These are phyloP conservation scores for Nudaria mundana DNA, from an alignment of 2,888 invertebrate species.

Conservation along the genomic window DNA sequence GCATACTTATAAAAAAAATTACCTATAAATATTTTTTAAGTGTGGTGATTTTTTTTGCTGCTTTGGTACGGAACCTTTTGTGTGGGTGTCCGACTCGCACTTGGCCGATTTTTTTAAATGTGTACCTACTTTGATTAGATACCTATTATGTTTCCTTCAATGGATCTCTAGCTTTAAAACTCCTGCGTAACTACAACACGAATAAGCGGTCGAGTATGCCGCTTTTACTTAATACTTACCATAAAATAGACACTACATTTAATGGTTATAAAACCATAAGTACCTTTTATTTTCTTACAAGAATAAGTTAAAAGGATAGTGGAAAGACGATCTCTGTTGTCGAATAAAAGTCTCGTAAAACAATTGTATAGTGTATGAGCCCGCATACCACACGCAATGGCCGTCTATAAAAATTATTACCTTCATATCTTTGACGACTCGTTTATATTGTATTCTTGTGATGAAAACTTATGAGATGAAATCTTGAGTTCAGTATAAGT, in stretches of 20 bases:
- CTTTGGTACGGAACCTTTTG: too few species aligned
- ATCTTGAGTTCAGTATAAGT: too few species aligned
- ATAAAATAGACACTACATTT: constrained; percentile 16
- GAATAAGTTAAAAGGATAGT: constrained; percentile 23
- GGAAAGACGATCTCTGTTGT: constrained; percentile 28
- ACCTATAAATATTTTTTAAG: too few species aligned
- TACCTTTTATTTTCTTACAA: constrained; percentile 23
- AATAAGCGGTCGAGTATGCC: too few species aligned
- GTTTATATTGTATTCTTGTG: constrained; percentile 12
- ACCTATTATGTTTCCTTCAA: too few species aligned
- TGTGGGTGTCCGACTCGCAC: too few species aligned
- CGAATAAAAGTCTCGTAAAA: constrained; percentile 40
- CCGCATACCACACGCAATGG: constrained; percentile 43
- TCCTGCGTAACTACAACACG: too few species aligned
- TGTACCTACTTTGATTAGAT: too few species aligned
- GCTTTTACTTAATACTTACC: neutral
- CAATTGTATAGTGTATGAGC: constrained; percentile 30
- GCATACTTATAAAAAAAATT: too few species aligned
- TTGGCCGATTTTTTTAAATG: too few species aligned
- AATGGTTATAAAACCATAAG: constrained; percentile 23
- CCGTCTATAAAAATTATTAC: constrained; percentile 39
- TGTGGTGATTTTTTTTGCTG: too few species aligned
- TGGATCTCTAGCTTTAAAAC: too few species aligned
- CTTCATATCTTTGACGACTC: constrained; percentile 26
- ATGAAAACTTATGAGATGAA: constrained; percentile 7